These are phyloP conservation scores for Brachyptera putata DNA, from an alignment of 2,888 invertebrate genomes.

Conservation along the genomic window DNA sequence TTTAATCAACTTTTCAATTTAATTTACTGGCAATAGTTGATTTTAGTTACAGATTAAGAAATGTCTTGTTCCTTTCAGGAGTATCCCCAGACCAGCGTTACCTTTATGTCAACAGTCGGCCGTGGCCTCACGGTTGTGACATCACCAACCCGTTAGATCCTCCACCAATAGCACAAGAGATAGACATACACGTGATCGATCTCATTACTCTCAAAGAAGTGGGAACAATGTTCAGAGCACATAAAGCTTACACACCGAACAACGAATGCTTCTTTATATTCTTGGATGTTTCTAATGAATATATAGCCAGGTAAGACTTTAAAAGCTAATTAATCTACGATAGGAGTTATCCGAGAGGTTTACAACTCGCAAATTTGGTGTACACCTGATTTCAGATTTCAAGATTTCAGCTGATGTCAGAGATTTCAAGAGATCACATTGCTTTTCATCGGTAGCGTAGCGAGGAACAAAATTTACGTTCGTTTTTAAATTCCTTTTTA, in stretches of 20 bases:
- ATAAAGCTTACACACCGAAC: slow-evolving; percentile 78
- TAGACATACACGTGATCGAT: slow-evolving; percentile 83
- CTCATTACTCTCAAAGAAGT: slow-evolving; percentile 68
- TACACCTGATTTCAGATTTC: too few relatives aligned
- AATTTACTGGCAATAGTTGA: too few relatives aligned
- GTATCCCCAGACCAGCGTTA: slow-evolving; percentile 43
- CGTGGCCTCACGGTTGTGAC: slow-evolving; percentile 73
- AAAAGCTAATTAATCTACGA: slow-evolving; percentile 4
- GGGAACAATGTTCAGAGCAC: slow-evolving; percentile 71
- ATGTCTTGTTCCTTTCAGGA: too few relatives aligned
- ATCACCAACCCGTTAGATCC: slow-evolving; percentile 73
- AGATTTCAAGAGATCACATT: too few relatives aligned
- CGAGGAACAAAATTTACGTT: too few relatives aligned
- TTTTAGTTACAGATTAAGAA: too few relatives aligned
- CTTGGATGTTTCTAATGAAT: slow-evolving; percentile 74
- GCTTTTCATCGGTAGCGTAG: too few relatives aligned
- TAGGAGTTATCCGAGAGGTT: background rate
- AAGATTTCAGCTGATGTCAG: too few relatives aligned
- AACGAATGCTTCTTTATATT: slow-evolving; percentile 85
- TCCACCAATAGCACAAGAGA: slow-evolving; percentile 81
- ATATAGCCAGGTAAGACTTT: slow-evolving; percentile 77
- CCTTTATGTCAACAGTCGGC: slow-evolving; percentile 75
- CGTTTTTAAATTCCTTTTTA: too few relatives aligned
- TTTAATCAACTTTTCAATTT: too few relatives aligned
- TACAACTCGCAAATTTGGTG: too few relatives aligned